phyloP scores from a whole-genome alignment of 2,113 vertebrate genomes.

The Cisticola juncidis region DNA sequence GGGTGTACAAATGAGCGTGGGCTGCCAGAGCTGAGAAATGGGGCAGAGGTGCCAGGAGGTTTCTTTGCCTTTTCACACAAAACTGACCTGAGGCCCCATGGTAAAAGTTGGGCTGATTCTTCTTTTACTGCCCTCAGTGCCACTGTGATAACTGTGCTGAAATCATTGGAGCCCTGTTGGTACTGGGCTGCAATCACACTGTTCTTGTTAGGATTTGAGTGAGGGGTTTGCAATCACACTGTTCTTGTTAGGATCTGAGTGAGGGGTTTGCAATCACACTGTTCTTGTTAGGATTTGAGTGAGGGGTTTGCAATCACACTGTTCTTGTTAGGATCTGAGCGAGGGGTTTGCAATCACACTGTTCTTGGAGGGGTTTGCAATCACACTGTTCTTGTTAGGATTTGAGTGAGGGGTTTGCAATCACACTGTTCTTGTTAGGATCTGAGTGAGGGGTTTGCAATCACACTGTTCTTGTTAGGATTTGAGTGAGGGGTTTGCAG shows the following conservation, averaged over 20 bases:
- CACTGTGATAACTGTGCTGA: neutral
- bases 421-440: neutral
- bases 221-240: neutral
- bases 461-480: neutral
- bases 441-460: neutral
- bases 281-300: too few species aligned
- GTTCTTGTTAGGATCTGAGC: too few species aligned
- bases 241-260: too few species aligned
- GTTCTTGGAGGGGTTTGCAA: neutral
- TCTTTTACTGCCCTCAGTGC: neutral
- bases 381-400: neutral
- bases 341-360: neutral
- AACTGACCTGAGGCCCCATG: neutral
- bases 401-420: neutral
- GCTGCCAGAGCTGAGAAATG: constrained; percentile 33
- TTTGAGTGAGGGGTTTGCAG: neutral
- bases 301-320: neutral
- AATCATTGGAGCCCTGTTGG: neutral
- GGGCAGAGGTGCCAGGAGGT: constrained; percentile 19
- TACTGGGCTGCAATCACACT: neutral
- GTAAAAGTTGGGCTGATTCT: neutral
- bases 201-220: neutral
- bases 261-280: neutral
- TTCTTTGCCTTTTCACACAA: neutral
- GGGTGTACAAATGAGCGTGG: neutral